Percentiles rank a stretch among this genome's conserved stretches.
Conservation (phyloP, 2,797 vertebrate genomes). For the Hypotaenidia okinawae region DNA sequence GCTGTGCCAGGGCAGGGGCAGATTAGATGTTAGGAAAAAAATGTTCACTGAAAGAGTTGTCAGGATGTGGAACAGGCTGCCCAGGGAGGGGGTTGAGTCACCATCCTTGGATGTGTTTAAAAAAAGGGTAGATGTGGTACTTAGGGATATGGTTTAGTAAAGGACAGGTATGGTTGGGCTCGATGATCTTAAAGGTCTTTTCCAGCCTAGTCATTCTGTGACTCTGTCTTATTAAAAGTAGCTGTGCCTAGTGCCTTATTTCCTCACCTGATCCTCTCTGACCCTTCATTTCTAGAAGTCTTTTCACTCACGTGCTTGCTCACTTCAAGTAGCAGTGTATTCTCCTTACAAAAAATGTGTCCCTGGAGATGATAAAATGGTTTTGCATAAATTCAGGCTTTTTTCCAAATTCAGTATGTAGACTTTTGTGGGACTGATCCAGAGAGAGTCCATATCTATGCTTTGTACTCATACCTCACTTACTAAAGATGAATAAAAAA, state of each 20-base stretch:
- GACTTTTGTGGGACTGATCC: neutral
- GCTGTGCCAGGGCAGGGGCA: too few relatives aligned
- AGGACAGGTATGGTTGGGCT: too few relatives aligned
- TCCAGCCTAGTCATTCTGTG: too few relatives aligned
- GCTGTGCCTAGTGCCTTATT: neutral
- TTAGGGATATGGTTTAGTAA: too few relatives aligned
- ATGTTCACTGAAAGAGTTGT: too few relatives aligned
- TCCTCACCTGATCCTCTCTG: neutral
- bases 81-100: too few relatives aligned
- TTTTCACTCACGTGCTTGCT: neutral
- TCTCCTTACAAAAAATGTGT: neutral
- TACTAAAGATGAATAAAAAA: neutral
- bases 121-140: too few relatives aligned
- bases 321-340: neutral
- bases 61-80: too few relatives aligned
- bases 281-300: neutral
- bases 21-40: too few relatives aligned
- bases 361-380: neutral
- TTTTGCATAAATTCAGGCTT: neutral
- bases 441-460: neutral
- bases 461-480: neutral
- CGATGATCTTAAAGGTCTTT: too few relatives aligned
- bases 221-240: neutral
- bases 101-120: too few relatives aligned
- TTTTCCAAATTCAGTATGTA: neutral